Percentiles rank a stretch among this genome's conserved stretches.
Conservation (phyloP, 1,140 invertebrate genomes). For the Eciton burchellii region DNA sequence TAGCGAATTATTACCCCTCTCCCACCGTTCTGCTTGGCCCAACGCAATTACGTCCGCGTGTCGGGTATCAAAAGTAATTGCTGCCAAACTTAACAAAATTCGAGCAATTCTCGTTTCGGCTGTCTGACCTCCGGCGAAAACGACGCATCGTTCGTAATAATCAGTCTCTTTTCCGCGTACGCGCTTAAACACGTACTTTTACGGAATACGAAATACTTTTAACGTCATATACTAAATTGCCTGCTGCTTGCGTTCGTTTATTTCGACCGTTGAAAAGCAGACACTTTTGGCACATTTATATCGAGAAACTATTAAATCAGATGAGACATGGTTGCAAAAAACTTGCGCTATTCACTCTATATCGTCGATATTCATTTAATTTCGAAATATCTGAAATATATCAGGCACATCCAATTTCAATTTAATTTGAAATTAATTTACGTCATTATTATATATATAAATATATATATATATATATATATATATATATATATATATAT, state of each 20-base stretch:
- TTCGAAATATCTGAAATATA: neutral
- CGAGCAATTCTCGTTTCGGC: constrained; percentile 74
- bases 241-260: neutral
- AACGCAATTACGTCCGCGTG: constrained; percentile 83
- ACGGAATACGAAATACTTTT: constrained; percentile 27
- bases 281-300: neutral
- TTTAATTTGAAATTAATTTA: constrained; percentile 18
- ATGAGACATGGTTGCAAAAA: neutral
- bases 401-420: neutral
- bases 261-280: neutral
- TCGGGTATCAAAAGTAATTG: constrained; percentile 83
- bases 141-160: constrained; percentile 12
- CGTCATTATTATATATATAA: too few species aligned
- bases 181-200: constrained; percentile 40
- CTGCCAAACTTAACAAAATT: constrained; percentile 81
- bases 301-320: constrained; percentile 18
- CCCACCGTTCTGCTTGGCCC: constrained; percentile 73
- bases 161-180: constrained; percentile 13
- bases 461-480: too few species aligned
- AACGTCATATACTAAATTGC: constrained; percentile 31
- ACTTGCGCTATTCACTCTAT: neutral
- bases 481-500: too few species aligned
- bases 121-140: constrained; percentile 70
- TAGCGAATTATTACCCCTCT: constrained; percentile 84
- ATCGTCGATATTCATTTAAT: neutral